phyloP scores from a whole-genome alignment of 2,113 vertebrate genomes.

The Ochotona princeps region DNA sequence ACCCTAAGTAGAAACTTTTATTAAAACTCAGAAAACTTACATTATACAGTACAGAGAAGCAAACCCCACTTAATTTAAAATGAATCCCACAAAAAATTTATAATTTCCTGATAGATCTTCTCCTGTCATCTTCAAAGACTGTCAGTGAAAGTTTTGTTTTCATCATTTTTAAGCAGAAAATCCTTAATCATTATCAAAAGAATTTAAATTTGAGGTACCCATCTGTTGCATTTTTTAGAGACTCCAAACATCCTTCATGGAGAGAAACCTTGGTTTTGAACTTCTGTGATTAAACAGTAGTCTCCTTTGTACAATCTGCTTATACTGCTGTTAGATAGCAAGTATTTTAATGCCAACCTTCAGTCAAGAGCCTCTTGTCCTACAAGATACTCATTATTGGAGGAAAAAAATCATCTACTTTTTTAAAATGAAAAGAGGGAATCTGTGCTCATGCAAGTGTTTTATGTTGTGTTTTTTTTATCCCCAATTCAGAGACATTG shows the following conservation, averaged over 20 bases:
- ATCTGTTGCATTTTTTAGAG: conserved; percentile 80
- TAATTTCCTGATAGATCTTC: conserved; percentile 78
- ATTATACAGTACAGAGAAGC: conserved; percentile 42
- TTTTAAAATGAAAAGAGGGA: conserved; percentile 73
- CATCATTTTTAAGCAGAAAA: conserved; percentile 79
- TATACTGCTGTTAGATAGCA: conserved; percentile 69
- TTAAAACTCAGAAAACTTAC: conserved; percentile 57
- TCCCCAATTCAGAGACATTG: conserved; percentile 55
- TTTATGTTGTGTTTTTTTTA: conserved; percentile 55
- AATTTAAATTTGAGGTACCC: conserved; percentile 79
- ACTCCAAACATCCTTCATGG: conserved; percentile 69
- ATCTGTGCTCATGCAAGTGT: conserved; percentile 62
- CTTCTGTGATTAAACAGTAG: conserved; percentile 76
- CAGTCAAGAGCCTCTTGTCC: conserved; percentile 83
- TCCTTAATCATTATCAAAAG: conserved; percentile 82
- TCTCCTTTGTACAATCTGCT: conserved; percentile 78
- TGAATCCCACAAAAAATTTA: conserved; percentile 74
- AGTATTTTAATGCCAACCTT: conserved; percentile 74
- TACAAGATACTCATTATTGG: conserved; percentile 80
- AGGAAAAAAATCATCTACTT: conserved; percentile 64
- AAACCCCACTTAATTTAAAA: conserved; percentile 70
- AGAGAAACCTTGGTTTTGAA: conserved; percentile 82
- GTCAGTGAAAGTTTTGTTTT: conserved; percentile 78
- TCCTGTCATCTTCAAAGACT: conserved; percentile 80
- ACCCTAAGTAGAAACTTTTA: conserved; percentile 55